Base-by-base conservation (phyloP, 2,797 vertebrate genomes). In the Pogonophryne albipinna region DNA sequence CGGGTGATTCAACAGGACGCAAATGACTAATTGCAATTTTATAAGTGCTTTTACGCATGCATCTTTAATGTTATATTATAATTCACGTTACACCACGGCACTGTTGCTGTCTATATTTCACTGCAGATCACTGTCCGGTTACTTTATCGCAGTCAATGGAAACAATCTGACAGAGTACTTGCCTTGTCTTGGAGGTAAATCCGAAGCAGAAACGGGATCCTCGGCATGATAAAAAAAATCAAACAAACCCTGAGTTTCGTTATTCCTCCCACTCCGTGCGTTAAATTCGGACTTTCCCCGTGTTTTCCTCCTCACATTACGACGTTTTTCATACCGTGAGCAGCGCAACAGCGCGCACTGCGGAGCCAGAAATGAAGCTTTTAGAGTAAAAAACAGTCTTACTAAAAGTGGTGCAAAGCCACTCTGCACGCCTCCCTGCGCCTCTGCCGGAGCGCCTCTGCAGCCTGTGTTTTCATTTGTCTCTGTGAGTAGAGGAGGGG, bases 381-480 rank as follows among this genome's bases (percentile, higher is more conserved):
- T 75, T n/a, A 41, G 17, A 78, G 64, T 79, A 63, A 68, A 87
- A 79, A 57, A 61, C 59, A 69, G 82, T 79, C 53, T 66, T 10
- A 47, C 3, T 66, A 42, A 85, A 92, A 92, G 92, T 92, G 93
- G 89, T 90, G 91, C 90, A 93, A 86, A 88, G 89, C 91, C 66
- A 79, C 86, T 82, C 82, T 81, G 77, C 75, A 38, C 34, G 34
- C 79, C 50, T 77, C 78, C 27, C 69, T 14, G 61, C 63, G 63
- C 74, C 80, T 74, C 83, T 74, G 85, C 83, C 20, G 77, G 86
- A 68, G 85, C 79, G 81, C 71, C 84, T 83, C 6, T 83, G 89
- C 85, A 85, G 84, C 73, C 76, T 13, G 66, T 80, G 85, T 85
- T 73, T 78, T 69, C 56, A 44, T 87, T 62, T 74, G 61, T 52